phyloP scores from a whole-genome alignment of 2,888 invertebrate species.

The Teleogryllus oceanicus region DNA sequence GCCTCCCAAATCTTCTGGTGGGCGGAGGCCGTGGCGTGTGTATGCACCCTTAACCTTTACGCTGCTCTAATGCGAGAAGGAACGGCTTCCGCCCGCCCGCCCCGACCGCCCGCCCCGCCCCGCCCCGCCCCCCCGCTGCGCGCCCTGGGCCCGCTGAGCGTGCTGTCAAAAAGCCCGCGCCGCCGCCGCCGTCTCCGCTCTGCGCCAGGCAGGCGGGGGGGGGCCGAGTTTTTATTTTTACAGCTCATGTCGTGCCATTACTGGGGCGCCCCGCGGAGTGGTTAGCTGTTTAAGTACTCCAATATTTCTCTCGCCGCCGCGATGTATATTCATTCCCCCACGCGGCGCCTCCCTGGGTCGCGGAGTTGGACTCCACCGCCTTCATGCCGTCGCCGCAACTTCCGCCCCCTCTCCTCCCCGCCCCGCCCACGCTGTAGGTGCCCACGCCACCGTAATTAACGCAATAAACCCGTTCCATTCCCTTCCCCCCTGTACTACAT shows the following conservation, averaged over 20 bases:
- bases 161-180: background rate
- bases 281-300: conserved; percentile 25
- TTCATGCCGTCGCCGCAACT: background rate
- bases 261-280: conserved; percentile 20
- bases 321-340: conserved; percentile 23
- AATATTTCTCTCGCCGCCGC: conserved; percentile 28
- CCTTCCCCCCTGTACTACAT: no score
- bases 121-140: background rate
- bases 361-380: background rate
- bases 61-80: background rate
- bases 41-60: conserved; percentile 9
- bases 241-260: conserved; percentile 27
- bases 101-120: background rate
- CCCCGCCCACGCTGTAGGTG: background rate
- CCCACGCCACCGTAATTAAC: no score
- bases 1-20: background rate
- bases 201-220: background rate
- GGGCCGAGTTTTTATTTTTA: conserved; percentile 26
- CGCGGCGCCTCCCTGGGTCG: background rate
- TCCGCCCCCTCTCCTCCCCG: background rate
- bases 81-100: background rate
- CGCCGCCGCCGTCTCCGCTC: background rate
- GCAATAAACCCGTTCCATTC: no score
- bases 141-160: no score
- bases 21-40: background rate